Conservation (phyloP, 2,888 invertebrate species). For the Limenitis camilla region DNA sequence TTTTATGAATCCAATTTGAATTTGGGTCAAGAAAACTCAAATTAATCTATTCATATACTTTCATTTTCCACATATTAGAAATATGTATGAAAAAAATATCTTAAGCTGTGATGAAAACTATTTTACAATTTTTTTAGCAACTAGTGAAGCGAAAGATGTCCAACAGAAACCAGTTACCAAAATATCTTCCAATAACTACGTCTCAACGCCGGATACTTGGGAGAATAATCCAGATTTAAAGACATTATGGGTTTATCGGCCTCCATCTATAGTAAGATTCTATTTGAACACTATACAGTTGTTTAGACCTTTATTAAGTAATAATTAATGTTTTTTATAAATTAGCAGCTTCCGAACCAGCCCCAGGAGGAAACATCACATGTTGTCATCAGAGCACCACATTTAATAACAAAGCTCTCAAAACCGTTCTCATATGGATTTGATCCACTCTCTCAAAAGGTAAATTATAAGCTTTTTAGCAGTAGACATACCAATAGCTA, state of each 20-base stretch:
- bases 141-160: conserved; percentile 21
- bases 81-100: no score
- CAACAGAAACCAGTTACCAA: conserved; percentile 22
- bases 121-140: conserved; percentile 4
- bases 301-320: no score
- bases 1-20: no score
- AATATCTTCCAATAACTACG: conserved; percentile 18
- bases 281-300: not conserved
- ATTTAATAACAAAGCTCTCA: conserved; percentile 41
- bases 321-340: no score
- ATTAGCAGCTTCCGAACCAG: conserved; percentile 22
- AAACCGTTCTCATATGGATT: conserved; percentile 42
- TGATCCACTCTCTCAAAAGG: conserved; percentile 50
- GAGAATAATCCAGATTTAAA: conserved; percentile 29
- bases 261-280: conserved; percentile 29
- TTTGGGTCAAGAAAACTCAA: no score
- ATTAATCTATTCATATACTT: no score
- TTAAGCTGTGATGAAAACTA: no score
- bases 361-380: conserved; percentile 16
- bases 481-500: no score
- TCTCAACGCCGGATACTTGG: conserved; percentile 22
- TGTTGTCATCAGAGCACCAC: conserved; percentile 29
- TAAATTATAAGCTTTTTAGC: conserved; percentile 23
- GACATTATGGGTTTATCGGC: conserved; percentile 33
- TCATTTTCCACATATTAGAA: no score